phyloP scores from a whole-genome alignment of 2,113 vertebrate species.

The Mugil cephalus region DNA sequence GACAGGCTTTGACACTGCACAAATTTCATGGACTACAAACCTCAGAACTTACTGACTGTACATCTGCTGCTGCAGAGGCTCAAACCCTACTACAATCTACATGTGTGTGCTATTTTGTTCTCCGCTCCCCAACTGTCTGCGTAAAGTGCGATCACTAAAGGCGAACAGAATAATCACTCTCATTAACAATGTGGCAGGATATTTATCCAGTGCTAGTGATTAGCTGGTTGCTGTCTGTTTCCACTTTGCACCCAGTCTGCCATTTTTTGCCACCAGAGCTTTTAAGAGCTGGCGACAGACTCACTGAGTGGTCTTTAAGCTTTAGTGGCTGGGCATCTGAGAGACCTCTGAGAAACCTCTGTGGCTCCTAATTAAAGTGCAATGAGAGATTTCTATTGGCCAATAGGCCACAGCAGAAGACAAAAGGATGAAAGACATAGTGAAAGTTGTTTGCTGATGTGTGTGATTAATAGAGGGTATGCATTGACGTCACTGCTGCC shows the following conservation, averaged over 20 bases:
- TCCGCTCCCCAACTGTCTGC: slow-evolving; percentile 1
- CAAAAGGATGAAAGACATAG: slow-evolving; percentile 21
- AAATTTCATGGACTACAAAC: neutral
- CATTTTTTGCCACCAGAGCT: slow-evolving; percentile 10
- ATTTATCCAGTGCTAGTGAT: slow-evolving; percentile 21
- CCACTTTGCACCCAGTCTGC: slow-evolving; percentile 6
- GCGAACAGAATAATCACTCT: slow-evolving; percentile 12
- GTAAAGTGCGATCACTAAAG: neutral
- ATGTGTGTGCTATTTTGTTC: neutral
- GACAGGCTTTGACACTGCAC: neutral
- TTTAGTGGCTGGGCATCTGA: slow-evolving; percentile 7
- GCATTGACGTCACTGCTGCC: too few relatives aligned
- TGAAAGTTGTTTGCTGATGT: neutral
- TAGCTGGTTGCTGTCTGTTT: slow-evolving; percentile 1
- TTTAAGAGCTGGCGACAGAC: slow-evolving; percentile 48
- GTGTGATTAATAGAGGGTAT: slow-evolving; percentile 2
- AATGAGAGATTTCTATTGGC: slow-evolving; percentile 48
- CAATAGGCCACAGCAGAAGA: slow-evolving; percentile 27
- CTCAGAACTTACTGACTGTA: neutral
- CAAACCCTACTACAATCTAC: neutral
- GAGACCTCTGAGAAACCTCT: slow-evolving; percentile 44
- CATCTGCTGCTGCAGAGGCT: neutral
- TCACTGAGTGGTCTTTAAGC: slow-evolving; percentile 47
- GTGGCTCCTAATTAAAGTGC: slow-evolving; percentile 52
- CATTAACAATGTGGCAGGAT: slow-evolving; percentile 8